Evolutionary conservation across 2,797 vertebrate species (phyloP).

Genomic region (Psittacula echo): DNA sequence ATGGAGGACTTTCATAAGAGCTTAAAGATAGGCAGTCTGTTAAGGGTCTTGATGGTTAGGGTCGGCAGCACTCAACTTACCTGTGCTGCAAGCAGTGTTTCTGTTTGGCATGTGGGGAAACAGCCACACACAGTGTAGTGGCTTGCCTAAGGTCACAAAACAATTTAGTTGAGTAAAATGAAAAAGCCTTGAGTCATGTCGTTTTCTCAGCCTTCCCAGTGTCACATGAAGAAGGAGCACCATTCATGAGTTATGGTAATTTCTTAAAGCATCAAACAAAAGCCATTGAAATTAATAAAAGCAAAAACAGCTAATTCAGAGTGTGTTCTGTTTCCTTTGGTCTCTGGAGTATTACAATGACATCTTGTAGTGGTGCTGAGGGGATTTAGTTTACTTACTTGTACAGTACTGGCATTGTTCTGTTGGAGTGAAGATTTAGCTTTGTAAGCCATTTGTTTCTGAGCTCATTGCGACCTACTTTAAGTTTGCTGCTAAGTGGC

Average conservation of each 20-base stretch:
- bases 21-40: not conserved
- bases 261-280: not conserved
- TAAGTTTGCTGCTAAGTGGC: conserved; percentile 35
- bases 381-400: conserved; percentile 4
- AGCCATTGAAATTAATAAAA: not conserved
- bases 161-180: not conserved
- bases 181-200: not conserved
- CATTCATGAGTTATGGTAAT: not conserved
- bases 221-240: not conserved
- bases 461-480: conserved; percentile 48
- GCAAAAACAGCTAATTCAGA: not conserved
- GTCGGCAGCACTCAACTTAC: not conserved
- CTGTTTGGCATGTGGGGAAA: not conserved
- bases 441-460: conserved; percentile 32
- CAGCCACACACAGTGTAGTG: not conserved
- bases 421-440: not conserved
- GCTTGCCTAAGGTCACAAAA: not conserved
- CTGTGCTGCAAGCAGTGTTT: not conserved
- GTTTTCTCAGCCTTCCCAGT: not conserved
- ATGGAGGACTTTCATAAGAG: not conserved
- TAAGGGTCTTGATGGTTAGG: not conserved
- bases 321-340: not conserved
- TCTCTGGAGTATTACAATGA: not conserved
- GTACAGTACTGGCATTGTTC: not conserved
- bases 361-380: not conserved